Base-by-base conservation (phyloP, 2,888 invertebrate genomes). In the Zhuqinia jingwanae region DNA sequence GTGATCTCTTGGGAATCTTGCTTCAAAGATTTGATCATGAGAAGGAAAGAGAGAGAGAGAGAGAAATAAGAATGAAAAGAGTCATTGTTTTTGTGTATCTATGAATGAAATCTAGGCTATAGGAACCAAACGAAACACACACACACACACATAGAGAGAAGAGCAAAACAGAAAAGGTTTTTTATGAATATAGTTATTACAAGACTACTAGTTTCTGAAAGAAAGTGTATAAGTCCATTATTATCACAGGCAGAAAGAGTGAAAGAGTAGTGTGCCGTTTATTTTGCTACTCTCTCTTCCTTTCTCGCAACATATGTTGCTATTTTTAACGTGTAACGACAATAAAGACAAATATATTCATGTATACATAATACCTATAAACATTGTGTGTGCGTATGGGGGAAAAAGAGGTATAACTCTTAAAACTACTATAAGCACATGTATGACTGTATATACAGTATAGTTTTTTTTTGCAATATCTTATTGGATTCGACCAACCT, bases 1-100 rank as follows among this genome's bases (percentile, higher is more conserved):
- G 73, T 65, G 76, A 83, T 83, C 83, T 76, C 83, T 22, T 13
- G 83, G 83, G 83, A 83, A 83, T 76, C 65, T 76, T 83, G 27
- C 65, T 73, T 76, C 83, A 83, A 83, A 83, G 83, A 83, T 83
- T 83, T 75, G 83, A 83, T 83, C 83, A 83, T 76, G 15, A 42
- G 45, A 60, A 11, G 42, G 77, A 60, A 13, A 1, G 25, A 42
- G 22, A 60, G 22, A 5, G 77, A 60, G 22, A 25, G 45, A 20
- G 60, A 22, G 42, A 15, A 63, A 63, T 58, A 63, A 63, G 45
- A 78, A 42, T 45, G 65, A 79, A 78, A 30, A 65, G 25, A 27
- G 50, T 22, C 76, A 76, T 76, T 76, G 76, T 76, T 76, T 76
- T 58, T 36, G 45, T 56, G 47, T 58, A 58, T 56, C 36, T 76